phyloP scores from a whole-genome alignment of 2,888 invertebrate species.

The Alentia gelatinosa region DNA sequence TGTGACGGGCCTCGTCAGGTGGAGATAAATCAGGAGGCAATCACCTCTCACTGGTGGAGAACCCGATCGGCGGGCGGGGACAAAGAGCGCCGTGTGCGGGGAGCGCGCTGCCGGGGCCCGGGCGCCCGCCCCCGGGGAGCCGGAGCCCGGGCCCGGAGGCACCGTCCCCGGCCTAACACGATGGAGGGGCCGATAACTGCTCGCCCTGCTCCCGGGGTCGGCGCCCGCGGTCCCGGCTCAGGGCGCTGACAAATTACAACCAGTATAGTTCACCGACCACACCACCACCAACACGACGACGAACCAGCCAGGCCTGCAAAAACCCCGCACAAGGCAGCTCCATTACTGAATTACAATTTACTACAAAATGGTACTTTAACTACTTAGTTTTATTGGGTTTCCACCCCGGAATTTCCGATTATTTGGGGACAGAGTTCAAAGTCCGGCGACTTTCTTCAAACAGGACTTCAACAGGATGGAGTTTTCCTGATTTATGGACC shows the following conservation, averaged over 20 bases:
- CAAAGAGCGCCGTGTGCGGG: not conserved
- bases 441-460: too few species aligned
- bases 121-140: not conserved
- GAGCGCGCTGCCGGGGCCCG: not conserved
- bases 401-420: too few species aligned
- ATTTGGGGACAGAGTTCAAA: too few species aligned
- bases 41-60: not conserved
- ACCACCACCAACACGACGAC: too few species aligned
- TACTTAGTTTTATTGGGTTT: too few species aligned
- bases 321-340: too few species aligned
- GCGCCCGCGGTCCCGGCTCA: not conserved
- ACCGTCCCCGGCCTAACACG: not conserved
- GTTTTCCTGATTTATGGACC: too few species aligned
- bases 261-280: not conserved
- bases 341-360: too few species aligned
- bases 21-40: not conserved
- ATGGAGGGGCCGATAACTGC: conserved; percentile 2
- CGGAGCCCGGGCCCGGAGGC: not conserved
- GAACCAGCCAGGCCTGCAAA: too few species aligned
- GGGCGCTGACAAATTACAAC: not conserved
- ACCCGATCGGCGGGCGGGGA: not conserved
- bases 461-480: too few species aligned
- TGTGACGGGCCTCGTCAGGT: too few species aligned
- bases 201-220: not conserved
- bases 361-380: too few species aligned